Conservation (phyloP, 2,888 invertebrate species). For the Diaprepes abbreviatus region DNA sequence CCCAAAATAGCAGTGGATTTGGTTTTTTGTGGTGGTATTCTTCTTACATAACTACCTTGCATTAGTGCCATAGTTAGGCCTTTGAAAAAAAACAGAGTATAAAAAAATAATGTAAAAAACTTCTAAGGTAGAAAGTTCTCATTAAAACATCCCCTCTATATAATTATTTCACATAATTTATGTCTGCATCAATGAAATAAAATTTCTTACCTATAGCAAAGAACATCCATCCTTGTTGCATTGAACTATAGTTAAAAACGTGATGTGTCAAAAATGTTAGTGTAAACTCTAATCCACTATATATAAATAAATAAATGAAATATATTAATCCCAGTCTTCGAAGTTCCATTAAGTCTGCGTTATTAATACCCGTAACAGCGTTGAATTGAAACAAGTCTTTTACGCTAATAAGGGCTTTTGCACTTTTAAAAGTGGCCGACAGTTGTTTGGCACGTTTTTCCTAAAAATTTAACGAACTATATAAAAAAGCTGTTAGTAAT, state of each 20-base stretch:
- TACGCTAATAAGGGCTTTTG: slow-evolving; percentile 61
- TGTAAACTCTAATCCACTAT: slow-evolving; percentile 97
- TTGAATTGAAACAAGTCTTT: slow-evolving; percentile 73
- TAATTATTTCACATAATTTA: too few species aligned
- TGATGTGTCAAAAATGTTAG: slow-evolving; percentile 96
- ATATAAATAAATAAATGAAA: slow-evolving; percentile 93
- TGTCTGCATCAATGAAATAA: too few species aligned
- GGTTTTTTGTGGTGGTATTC: slow-evolving; percentile 80
- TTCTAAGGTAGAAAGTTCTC: too few species aligned
- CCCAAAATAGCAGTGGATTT: slow-evolving; percentile 81
- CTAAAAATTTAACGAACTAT: slow-evolving; percentile 68
- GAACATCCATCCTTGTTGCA: slow-evolving; percentile 99
- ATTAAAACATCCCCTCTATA: too few species aligned
- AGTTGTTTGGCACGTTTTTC: slow-evolving; percentile 79
- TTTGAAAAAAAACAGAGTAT: slow-evolving; percentile 74
- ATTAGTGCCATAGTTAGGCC: slow-evolving; percentile 89
- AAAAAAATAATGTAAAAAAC: too few species aligned
- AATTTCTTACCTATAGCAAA: slow-evolving; percentile 84
- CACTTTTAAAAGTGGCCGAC: slow-evolving; percentile 69
- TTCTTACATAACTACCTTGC: slow-evolving; percentile 91
- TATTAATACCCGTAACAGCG: slow-evolving; percentile 76
- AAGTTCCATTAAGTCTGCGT: slow-evolving; percentile 75
- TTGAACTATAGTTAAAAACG: slow-evolving; percentile 89
- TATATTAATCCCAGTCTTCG: slow-evolving; percentile 81
- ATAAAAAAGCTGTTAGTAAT: too few species aligned